Base-by-base conservation (phyloP, 2,888 invertebrate genomes). In the Spicauda simplicius region DNA sequence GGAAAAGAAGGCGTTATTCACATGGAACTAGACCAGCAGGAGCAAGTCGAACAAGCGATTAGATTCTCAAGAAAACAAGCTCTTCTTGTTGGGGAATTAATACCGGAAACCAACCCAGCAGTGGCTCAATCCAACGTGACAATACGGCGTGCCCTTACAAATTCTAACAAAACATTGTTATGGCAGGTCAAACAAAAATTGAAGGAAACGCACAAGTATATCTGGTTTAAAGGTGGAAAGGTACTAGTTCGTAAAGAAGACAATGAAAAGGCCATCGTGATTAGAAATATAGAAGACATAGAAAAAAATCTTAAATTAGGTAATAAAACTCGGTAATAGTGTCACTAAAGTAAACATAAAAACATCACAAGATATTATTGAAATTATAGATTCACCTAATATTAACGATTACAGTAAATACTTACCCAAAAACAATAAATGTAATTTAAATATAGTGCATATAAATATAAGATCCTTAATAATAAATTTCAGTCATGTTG, bases 161-260 rank as follows among this genome's bases (percentile, higher is more conserved):
- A 25, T 1, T n/a, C 16, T 1, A 70, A 64, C 10, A 70, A 67
- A 61, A 57, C 33, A 3, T 18, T 70, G 14, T 37, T 70, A 2
- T 67, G 70, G 64, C 50, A 70, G 10, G 20, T 68, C 1, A 70
- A 70, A 52, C 67, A 56, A 18, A 50, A 64, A 55, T 55, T 70
- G 16, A 50, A 63, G 41, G 62, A 52, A 19, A 64, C 50, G 2
- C 64, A 61, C 30, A 66, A 68, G 25, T 70, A 65, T 56, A 53
- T 70, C 18, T 70, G 68, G 68, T 71, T 62, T 12, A 59, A 70
- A 58, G 50, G 57, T 4, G 64, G 70, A 54, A 52, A 12, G 10
- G 14, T 67, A 10, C 37, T 48, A 14, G 66, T 30, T 1, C 54
- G 66, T 37, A 61, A 60, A 37, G 18, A 30, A 19, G 66, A 66